A percentile compares a stretch with the other conserved stretches of the same genome.
These are phyloP conservation scores for Sebastes dallii DNA, from an alignment of 2,797 vertebrate genomes.

Conservation along the genomic window DNA sequence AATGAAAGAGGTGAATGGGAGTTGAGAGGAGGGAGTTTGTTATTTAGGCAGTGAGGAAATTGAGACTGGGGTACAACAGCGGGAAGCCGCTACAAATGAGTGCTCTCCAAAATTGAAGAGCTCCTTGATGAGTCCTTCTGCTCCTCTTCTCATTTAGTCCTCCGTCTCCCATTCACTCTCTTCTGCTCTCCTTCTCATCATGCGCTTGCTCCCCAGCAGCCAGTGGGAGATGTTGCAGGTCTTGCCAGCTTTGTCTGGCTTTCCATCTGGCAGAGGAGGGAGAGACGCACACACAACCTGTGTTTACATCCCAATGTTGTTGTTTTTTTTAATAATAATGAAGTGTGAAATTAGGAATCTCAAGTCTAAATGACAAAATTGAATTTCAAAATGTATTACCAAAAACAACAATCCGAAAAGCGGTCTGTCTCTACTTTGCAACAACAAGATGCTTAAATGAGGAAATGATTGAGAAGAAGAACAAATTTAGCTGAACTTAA, in stretches of 20 bases:
- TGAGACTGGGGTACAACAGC: constrained; percentile 36
- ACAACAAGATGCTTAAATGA: neutral
- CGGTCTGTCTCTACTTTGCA: neutral
- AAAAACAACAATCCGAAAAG: neutral
- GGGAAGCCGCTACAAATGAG: constrained; percentile 62
- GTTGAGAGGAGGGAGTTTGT: constrained; percentile 33
- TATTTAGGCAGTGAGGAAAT: constrained; percentile 17
- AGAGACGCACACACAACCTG: constrained; percentile 25
- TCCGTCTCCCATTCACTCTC: constrained; percentile 50
- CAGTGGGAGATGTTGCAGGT: constrained; percentile 67
- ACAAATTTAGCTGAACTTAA: neutral
- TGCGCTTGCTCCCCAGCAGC: constrained; percentile 46
- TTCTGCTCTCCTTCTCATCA: constrained; percentile 33
- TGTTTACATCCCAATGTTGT: constrained; percentile 53
- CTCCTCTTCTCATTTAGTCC: constrained; percentile 54
- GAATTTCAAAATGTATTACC: neutral
- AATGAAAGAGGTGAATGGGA: constrained; percentile 44
- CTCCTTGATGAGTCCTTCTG: constrained; percentile 73
- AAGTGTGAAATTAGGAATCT: constrained; percentile 23
- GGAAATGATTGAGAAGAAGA: neutral
- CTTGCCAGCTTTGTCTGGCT: constrained; percentile 69
- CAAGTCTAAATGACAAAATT: neutral
- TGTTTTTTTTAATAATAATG: neutral
- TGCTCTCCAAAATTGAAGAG: constrained; percentile 69
- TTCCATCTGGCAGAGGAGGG: constrained; percentile 62